A percentile compares a stretch with the other conserved stretches of the same genome.
phyloP scores from a whole-genome alignment of 2,797 vertebrate genomes.

The Hoplostethus mediterraneus region DNA sequence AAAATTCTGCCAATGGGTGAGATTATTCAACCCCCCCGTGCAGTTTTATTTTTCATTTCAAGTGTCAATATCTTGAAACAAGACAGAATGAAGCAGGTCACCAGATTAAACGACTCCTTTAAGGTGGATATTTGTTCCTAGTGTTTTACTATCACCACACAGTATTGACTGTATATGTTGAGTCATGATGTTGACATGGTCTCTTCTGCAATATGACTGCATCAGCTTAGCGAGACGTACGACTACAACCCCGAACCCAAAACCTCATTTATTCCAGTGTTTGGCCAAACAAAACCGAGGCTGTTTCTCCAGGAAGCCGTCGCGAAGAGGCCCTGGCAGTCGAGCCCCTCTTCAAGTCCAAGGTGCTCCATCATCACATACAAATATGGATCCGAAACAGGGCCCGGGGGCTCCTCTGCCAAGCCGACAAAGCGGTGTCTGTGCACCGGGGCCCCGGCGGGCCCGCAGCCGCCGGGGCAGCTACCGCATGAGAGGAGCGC shows the following conservation, averaged over 20 bases:
- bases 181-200: neutral
- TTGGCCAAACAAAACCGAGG: conserved; percentile 1
- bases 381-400: conserved; percentile 60
- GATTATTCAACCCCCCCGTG: neutral
- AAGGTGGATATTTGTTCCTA: no score
- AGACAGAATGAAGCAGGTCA: no score
- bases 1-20: neutral
- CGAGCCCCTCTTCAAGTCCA: conserved; percentile 32
- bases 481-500: conserved; percentile 14
- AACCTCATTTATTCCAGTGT: neutral
- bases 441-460: conserved; percentile 34
- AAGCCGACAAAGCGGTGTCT: conserved; percentile 53
- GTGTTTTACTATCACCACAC: no score
- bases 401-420: conserved; percentile 34
- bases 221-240: neutral
- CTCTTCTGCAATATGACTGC: neutral
- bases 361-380: conserved; percentile 69
- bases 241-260: neutral
- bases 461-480: neutral
- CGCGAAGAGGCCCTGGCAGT: conserved; percentile 7
- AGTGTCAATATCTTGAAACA: no score
- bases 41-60: neutral
- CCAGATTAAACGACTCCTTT: no score
- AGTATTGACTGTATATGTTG: neutral
- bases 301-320: neutral